Conservation (phyloP, 2,113 vertebrate genomes). For the Leiothrix lutea region DNA sequence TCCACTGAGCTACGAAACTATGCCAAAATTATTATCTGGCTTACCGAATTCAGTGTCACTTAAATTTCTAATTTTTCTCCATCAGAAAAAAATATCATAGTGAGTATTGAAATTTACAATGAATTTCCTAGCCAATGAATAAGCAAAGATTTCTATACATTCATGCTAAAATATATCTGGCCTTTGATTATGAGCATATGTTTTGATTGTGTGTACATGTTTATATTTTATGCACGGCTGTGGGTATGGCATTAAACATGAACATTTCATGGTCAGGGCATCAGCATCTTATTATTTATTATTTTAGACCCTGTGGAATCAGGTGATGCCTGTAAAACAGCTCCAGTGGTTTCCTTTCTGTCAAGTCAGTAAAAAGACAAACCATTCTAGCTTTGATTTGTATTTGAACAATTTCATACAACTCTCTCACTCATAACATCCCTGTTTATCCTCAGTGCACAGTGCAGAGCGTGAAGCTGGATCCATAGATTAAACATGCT, state of each 20-base stretch:
- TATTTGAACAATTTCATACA: constrained; percentile 38
- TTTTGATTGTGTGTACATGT: not conserved
- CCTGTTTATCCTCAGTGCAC: constrained; percentile 41
- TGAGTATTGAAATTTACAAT: not conserved
- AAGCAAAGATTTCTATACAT: not conserved
- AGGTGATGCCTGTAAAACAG: not conserved
- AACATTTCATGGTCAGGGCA: not conserved
- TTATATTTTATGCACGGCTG: not conserved
- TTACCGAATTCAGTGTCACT: not conserved
- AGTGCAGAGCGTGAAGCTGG: constrained; percentile 14
- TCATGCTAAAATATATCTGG: not conserved
- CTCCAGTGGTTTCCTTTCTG: not conserved
- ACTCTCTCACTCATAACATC: constrained; percentile 17
- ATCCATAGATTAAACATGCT: constrained; percentile 56
- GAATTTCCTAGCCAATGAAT: not conserved
- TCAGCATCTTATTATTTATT: not conserved
- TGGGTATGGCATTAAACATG: not conserved
- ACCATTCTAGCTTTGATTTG: constrained; percentile 11
- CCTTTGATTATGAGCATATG: not conserved
- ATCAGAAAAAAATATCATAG: not conserved
- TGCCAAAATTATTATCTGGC: not conserved
- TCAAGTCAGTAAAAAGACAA: constrained; percentile 6
- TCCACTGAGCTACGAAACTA: not conserved
- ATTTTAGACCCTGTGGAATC: not conserved
- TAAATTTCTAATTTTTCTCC: not conserved